These are phyloP conservation scores for Drosophila miranda DNA, from an alignment of 1,140 invertebrate species.

Conservation along the genomic window DNA sequence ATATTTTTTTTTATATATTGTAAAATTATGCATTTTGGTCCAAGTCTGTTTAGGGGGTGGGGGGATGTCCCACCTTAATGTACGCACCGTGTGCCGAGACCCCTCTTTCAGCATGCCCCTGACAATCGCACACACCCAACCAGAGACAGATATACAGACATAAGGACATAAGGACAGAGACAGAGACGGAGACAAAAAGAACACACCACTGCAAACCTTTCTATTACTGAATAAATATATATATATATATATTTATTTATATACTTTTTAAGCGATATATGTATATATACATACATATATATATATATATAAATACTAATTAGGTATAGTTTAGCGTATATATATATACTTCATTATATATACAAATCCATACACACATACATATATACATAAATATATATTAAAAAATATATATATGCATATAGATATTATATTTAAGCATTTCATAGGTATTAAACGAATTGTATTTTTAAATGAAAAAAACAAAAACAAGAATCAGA, in stretches of 20 bases:
- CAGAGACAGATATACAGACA: slow-evolving; percentile 15
- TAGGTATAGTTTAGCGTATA: slow-evolving; percentile 39
- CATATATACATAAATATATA: slow-evolving; percentile 36
- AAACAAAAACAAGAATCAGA: slow-evolving; percentile 26
- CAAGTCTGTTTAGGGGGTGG: too few relatives aligned
- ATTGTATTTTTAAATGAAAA: slow-evolving; percentile 72
- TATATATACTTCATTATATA: slow-evolving; percentile 49
- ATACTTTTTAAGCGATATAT: slow-evolving; percentile 3
- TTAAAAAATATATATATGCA: slow-evolving; percentile 34
- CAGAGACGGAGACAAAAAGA: too few relatives aligned
- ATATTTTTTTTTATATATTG: not conserved
- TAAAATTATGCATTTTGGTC: too few relatives aligned
- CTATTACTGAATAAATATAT: slow-evolving; percentile 39
- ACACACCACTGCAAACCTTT: slow-evolving; percentile 44
- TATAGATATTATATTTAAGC: slow-evolving; percentile 73
- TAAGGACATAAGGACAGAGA: not conserved
- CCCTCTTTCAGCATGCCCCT: too few relatives aligned
- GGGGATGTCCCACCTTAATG: too few relatives aligned
- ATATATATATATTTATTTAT: slow-evolving; percentile 49
- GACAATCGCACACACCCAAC: not conserved
- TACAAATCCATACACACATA: slow-evolving; percentile 19
- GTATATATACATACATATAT: slow-evolving; percentile 32
- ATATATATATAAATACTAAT: not conserved
- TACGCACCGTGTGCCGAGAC: too few relatives aligned
- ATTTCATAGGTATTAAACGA: slow-evolving; percentile 73